Conservation (phyloP, 30 jellyfish, hydroid and myxozoan species). For the Clytia hemisphaerica region DNA sequence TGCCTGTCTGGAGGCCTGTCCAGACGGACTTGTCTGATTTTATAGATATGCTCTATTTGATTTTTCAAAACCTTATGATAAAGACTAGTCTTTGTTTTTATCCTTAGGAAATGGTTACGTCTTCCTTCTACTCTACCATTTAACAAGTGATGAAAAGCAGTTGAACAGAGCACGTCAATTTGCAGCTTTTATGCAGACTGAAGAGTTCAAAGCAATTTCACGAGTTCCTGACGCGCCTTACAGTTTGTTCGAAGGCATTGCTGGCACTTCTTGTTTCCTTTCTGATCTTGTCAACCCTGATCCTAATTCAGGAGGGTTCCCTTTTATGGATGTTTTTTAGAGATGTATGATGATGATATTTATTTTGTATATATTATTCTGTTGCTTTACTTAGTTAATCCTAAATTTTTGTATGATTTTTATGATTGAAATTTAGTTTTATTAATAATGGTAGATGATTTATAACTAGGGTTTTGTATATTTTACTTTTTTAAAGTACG, state of each 20-base stretch:
- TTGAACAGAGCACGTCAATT: slow-evolving; percentile 88
- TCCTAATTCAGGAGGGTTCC: slow-evolving; percentile 54
- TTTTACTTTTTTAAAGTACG: too few species aligned
- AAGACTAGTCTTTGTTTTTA: too few species aligned
- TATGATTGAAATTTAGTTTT: too few species aligned
- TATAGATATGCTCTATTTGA: too few species aligned
- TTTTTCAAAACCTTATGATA: too few species aligned
- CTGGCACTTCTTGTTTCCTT: slow-evolving; percentile 98
- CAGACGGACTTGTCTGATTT: too few species aligned
- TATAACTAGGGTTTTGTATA: too few species aligned
- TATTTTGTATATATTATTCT: too few species aligned
- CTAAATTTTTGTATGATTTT: too few species aligned
- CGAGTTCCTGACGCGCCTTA: slow-evolving; percentile 99
- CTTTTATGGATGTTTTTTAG: slow-evolving; percentile 81
- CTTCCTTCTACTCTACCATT: slow-evolving; percentile 74
- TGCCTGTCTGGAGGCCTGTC: too few species aligned
- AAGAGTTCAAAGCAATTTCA: slow-evolving; percentile 91
- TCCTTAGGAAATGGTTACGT: slow-evolving; percentile 92
- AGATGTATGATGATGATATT: background rate
- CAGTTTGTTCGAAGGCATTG: slow-evolving; percentile 96
- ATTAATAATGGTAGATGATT: too few species aligned
- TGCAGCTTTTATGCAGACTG: slow-evolving; percentile 99
- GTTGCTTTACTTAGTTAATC: too few species aligned
- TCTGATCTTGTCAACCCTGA: slow-evolving; percentile 85
- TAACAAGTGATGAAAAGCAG: slow-evolving; percentile 70